Conservation (phyloP, 2,113 vertebrate genomes). For the Camelus dromedarius region DNA sequence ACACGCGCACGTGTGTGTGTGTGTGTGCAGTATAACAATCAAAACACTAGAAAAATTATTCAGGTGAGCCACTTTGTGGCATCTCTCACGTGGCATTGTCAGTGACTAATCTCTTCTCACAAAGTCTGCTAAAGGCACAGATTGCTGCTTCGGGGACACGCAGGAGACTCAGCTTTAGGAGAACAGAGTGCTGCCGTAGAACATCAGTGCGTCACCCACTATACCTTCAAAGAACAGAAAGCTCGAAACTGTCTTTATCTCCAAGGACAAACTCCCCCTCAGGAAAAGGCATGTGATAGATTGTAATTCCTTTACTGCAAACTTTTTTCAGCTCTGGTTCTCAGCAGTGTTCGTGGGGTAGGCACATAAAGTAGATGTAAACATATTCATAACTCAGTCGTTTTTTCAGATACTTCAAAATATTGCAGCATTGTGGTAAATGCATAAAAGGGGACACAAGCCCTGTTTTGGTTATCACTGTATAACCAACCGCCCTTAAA, state of each 20-base stretch:
- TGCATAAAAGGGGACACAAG: neutral
- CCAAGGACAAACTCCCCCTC: neutral
- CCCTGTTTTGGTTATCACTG: constrained; percentile 2
- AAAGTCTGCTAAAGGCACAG: neutral
- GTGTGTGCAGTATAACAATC: too few relatives aligned
- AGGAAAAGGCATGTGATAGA: neutral
- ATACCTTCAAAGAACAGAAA: neutral
- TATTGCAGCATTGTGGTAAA: neutral
- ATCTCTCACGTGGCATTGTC: neutral
- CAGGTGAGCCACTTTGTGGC: neutral
- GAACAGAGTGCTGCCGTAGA: neutral
- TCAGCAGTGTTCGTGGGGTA: neutral
- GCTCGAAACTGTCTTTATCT: neutral
- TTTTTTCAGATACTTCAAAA: constrained; percentile 35
- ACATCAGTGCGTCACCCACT: neutral
- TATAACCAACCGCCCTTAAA: neutral
- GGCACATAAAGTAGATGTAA: neutral
- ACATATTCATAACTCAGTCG: constrained; percentile 37
- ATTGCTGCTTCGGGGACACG: neutral
- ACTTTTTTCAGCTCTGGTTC: neutral
- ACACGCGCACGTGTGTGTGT: neutral
- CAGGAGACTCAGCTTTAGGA: neutral
- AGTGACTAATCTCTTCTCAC: neutral
- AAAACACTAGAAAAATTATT: neutral
- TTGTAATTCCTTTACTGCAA: neutral